These are phyloP conservation scores for Eolophus roseicapilla DNA, from an alignment of 2,113 vertebrate genomes.

Conservation along the genomic window DNA sequence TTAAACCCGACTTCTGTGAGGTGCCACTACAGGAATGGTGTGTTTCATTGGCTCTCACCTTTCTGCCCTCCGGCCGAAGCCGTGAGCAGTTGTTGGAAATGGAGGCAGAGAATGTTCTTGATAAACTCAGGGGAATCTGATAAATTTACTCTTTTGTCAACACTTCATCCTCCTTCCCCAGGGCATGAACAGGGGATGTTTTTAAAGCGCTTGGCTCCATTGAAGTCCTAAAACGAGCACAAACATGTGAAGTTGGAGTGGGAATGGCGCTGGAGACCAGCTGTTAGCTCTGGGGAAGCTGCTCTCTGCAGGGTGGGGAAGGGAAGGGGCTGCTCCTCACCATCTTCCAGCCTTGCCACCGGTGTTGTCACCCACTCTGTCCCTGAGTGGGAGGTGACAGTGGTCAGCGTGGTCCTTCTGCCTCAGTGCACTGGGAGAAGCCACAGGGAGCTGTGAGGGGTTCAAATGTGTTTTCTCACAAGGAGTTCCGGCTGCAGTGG, in stretches of 20 bases:
- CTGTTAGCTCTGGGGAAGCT: not conserved
- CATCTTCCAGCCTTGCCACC: not conserved
- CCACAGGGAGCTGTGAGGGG: rapidly evolving
- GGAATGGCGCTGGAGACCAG: not conserved
- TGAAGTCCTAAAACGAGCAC: not conserved
- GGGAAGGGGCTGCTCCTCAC: not conserved
- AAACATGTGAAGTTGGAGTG: not conserved
- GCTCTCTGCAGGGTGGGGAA: not conserved
- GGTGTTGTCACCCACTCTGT: not conserved
- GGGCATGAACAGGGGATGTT: not conserved
- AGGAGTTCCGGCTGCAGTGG: not conserved
- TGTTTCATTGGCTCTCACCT: not conserved
- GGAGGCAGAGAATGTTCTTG: not conserved
- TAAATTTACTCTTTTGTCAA: not conserved
- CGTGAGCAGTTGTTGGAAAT: not conserved
- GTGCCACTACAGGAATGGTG: not conserved
- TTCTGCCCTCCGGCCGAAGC: not conserved
- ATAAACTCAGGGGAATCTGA: not conserved
- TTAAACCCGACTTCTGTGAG: not conserved
- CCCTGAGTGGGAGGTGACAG: not conserved
- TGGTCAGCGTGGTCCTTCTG: not conserved
- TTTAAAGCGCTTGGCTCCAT: not conserved
- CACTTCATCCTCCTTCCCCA: not conserved
- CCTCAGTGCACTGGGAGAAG: not conserved
- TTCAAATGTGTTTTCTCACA: not conserved